Conservation (phyloP, 2,113 vertebrate genomes). For the Trachemys scripta region DNA sequence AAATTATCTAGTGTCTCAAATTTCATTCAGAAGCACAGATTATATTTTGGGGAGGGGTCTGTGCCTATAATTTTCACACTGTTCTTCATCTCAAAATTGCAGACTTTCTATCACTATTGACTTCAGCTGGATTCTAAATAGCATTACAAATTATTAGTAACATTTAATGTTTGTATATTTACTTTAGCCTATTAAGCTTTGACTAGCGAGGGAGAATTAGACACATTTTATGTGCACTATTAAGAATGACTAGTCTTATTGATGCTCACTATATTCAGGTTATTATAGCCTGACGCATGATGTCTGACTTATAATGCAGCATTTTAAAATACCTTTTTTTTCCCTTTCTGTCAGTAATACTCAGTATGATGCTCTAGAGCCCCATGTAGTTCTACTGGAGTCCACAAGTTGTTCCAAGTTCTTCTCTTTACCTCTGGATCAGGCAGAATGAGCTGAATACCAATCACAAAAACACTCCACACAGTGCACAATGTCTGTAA, state of each 20-base stretch:
- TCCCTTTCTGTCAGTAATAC: not conserved
- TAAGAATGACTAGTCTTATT: not conserved
- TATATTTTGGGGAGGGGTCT: not conserved
- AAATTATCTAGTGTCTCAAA: conserved; percentile 66
- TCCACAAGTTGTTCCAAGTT: not conserved
- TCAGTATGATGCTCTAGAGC: not conserved
- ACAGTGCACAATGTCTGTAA: not conserved
- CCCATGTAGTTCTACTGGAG: not conserved
- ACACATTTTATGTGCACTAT: not conserved
- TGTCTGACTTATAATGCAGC: not conserved
- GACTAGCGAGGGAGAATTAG: not conserved
- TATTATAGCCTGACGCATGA: not conserved
- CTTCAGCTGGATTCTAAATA: not conserved
- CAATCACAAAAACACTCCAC: not conserved
- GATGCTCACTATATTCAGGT: not conserved
- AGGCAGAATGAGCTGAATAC: not conserved
- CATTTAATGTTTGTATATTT: not conserved
- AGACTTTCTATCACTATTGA: not conserved
- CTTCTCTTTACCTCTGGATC: not conserved
- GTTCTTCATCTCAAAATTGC: not conserved
- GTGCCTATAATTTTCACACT: not conserved
- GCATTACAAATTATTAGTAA: not conserved
- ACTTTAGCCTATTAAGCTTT: not conserved
- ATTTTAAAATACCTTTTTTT: not conserved
- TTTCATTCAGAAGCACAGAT: conserved; percentile 36